These are phyloP conservation scores for Solenopsis fugax DNA, from an alignment of 1,140 invertebrate species.

Conservation along the genomic window DNA sequence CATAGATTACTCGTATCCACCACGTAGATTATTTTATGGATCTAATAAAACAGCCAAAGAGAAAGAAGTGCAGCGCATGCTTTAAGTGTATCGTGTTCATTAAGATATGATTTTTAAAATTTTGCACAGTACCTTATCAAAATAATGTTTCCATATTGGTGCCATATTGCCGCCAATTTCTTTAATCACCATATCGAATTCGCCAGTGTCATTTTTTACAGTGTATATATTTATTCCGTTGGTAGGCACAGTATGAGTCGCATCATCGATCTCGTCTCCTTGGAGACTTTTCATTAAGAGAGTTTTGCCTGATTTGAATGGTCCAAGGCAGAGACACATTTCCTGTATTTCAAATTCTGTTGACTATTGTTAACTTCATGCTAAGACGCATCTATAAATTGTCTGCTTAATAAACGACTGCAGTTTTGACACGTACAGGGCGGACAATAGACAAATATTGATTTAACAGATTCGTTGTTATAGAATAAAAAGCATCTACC, in stretches of 20 bases:
- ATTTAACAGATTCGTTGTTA: conserved; percentile 38
- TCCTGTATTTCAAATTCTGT: not conserved
- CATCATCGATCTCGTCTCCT: conserved; percentile 90
- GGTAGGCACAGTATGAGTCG: conserved; percentile 91
- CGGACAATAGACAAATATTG: conserved; percentile 8
- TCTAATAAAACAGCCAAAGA: conserved; percentile 61
- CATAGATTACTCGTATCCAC: conserved; percentile 93
- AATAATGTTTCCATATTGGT: conserved; percentile 92
- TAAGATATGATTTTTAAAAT: not conserved
- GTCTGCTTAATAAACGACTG: not conserved
- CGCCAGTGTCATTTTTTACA: conserved; percentile 87
- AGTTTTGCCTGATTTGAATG: conserved; percentile 93
- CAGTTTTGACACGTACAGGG: not conserved
- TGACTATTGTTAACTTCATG: conserved; percentile 36
- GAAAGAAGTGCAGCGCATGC: not conserved
- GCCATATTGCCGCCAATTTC: conserved; percentile 94
- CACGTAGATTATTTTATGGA: conserved; percentile 91
- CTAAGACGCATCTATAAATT: not conserved
- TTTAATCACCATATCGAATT: conserved; percentile 85
- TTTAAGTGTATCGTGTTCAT: not conserved
- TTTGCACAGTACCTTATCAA: conserved; percentile 86
- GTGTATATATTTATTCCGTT: conserved; percentile 92
- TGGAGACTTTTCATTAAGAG: conserved; percentile 92
- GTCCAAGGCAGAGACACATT: conserved; percentile 91
- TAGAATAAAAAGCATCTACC: not conserved